phyloP scores from a whole-genome alignment of 2,888 invertebrate species.

The Autographa gamma region DNA sequence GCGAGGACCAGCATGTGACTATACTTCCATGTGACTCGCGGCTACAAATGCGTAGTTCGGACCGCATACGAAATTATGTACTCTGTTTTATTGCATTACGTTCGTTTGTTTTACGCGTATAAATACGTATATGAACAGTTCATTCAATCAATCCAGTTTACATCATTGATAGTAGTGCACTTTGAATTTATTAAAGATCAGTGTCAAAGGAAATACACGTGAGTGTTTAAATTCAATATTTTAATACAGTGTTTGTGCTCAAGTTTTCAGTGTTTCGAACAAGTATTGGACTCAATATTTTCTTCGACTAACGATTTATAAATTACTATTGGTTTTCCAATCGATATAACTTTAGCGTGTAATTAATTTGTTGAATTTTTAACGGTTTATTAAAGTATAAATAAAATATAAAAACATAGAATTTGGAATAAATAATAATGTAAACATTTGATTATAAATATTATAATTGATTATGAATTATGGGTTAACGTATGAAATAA shows the following conservation, averaged over 20 bases:
- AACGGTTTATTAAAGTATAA: neutral
- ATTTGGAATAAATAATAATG: neutral
- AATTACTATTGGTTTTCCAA: slow-evolving; percentile 4
- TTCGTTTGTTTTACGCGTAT: slow-evolving; percentile 41
- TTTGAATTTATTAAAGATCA: slow-evolving; percentile 43
- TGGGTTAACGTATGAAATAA: neutral
- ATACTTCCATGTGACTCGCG: slow-evolving; percentile 26
- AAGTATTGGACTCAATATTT: slow-evolving; percentile 34
- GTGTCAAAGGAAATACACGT: slow-evolving; percentile 42
- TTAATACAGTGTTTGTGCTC: slow-evolving; percentile 43
- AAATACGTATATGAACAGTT: slow-evolving; percentile 48
- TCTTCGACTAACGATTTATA: neutral
- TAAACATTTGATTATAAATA: no score
- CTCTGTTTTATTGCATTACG: slow-evolving; percentile 47
- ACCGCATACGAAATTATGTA: slow-evolving; percentile 44
- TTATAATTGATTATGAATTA: neutral
- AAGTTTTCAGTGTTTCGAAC: slow-evolving; percentile 36
- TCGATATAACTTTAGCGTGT: slow-evolving; percentile 2
- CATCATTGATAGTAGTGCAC: slow-evolving; percentile 55
- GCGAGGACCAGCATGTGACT: slow-evolving; percentile 31
- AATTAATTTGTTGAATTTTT: slow-evolving; percentile 12
- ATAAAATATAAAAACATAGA: neutral
- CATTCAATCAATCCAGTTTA: slow-evolving; percentile 53
- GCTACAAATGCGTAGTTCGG: slow-evolving; percentile 43
- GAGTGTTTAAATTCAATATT: slow-evolving; percentile 47